Conservation (phyloP, 2,797 vertebrate genomes). For the Avahi laniger region DNA sequence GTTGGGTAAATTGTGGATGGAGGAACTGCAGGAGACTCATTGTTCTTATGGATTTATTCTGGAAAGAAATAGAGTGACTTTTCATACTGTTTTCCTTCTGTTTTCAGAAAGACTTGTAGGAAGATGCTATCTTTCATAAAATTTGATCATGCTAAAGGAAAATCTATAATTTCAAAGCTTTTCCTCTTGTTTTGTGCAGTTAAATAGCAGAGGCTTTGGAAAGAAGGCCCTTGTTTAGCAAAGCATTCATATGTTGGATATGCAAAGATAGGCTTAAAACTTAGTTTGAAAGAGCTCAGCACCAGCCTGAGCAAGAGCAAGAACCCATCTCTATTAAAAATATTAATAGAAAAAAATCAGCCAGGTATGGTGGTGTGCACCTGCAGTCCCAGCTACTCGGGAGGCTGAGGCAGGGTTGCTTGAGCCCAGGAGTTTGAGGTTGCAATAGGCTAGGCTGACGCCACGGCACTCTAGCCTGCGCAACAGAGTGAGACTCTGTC, state of each 20-base stretch:
- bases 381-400: no score
- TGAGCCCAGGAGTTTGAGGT: no score
- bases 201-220: background rate
- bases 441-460: no score
- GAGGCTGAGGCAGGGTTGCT: no score
- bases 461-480: no score
- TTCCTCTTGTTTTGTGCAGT: background rate
- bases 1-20: background rate
- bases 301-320: no score
- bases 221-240: background rate
- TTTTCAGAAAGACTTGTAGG: background rate
- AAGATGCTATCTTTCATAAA: background rate
- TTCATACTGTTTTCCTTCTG: background rate
- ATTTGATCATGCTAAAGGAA: background rate
- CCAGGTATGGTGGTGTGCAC: no score
- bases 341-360: no score
- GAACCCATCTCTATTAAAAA: no score
- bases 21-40: no score
- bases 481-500: no score
- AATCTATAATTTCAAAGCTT: background rate
- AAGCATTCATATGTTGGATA: background rate
- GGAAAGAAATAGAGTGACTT: background rate
- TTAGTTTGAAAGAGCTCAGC: background rate
- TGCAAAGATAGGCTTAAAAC: background rate
- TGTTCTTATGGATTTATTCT: background rate